Conservation (phyloP, 2,888 invertebrate species). For the Trileptium ribeirensis region DNA sequence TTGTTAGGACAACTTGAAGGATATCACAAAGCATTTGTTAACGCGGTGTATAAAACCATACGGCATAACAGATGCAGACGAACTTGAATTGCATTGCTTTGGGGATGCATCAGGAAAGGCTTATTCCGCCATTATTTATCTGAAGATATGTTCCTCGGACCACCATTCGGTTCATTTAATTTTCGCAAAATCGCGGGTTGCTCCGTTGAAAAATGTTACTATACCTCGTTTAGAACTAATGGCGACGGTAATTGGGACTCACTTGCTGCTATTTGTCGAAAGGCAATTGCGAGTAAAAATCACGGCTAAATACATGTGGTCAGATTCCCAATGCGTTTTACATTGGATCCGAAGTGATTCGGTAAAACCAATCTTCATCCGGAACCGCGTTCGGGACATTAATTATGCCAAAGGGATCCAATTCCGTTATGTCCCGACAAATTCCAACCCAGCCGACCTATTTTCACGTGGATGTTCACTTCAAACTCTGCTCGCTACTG, state of each 20-base stretch:
- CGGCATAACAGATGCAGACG: not conserved
- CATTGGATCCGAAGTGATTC: not conserved
- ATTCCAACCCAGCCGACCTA: slow-evolving; percentile 43
- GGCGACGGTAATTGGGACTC: not conserved
- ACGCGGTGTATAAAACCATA: not conserved
- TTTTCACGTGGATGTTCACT: not conserved
- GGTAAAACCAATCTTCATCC: not conserved
- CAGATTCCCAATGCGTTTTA: slow-evolving; percentile 5
- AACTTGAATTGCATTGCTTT: not conserved
- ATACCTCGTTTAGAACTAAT: slow-evolving; percentile 23
- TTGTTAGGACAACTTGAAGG: not conserved
- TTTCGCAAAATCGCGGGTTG: not conserved
- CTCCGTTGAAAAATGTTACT: not conserved
- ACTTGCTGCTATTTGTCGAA: not conserved
- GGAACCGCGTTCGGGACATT: not conserved
- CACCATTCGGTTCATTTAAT: not conserved
- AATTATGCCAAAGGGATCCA: not conserved
- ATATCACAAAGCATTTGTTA: not conserved
- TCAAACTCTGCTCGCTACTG: too few relatives aligned
- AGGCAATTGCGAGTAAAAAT: not conserved
- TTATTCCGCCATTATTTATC: not conserved
- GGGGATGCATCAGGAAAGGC: not conserved
- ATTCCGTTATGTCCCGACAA: slow-evolving; percentile 12
- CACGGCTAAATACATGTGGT: not conserved
- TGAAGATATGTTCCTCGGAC: not conserved